Percentiles rank a stretch among this genome's conserved stretches.
These are phyloP conservation scores for Zeugodacus cucurbitae DNA, from an alignment of 1,140 invertebrate species.

Conservation along the genomic window DNA sequence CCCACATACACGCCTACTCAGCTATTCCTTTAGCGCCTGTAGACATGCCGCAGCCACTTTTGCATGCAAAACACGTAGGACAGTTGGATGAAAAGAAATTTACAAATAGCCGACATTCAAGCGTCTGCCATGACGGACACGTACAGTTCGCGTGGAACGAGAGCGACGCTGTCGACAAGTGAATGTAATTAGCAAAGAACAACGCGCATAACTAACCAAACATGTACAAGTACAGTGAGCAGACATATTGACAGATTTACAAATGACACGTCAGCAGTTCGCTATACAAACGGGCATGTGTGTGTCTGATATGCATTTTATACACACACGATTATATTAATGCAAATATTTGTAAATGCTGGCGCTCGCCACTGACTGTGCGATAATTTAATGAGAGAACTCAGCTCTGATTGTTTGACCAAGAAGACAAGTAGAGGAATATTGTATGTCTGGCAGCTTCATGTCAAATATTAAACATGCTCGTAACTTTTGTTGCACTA, in stretches of 20 bases:
- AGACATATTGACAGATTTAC: neutral
- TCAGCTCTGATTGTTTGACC: neutral
- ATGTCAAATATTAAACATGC: neutral
- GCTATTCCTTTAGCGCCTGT: neutral
- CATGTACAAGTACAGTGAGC: neutral
- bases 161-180: neutral
- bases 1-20: neutral
- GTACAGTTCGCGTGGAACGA: neutral
- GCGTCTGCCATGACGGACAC: neutral
- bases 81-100: neutral
- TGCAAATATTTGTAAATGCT: neutral
- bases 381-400: neutral
- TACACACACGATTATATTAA: neutral
- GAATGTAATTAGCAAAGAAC: neutral
- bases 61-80: conserved; percentile 11
- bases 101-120: neutral
- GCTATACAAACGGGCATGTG: neutral
- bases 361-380: neutral
- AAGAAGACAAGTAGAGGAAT: neutral
- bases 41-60: neutral
- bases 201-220: neutral
- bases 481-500: neutral
- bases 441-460: neutral
- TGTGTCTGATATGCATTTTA: neutral
- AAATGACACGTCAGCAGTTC: neutral